Evolutionary conservation across 2,113 vertebrate genomes (phyloP).

Genomic region (Vimba vimba): DNA sequence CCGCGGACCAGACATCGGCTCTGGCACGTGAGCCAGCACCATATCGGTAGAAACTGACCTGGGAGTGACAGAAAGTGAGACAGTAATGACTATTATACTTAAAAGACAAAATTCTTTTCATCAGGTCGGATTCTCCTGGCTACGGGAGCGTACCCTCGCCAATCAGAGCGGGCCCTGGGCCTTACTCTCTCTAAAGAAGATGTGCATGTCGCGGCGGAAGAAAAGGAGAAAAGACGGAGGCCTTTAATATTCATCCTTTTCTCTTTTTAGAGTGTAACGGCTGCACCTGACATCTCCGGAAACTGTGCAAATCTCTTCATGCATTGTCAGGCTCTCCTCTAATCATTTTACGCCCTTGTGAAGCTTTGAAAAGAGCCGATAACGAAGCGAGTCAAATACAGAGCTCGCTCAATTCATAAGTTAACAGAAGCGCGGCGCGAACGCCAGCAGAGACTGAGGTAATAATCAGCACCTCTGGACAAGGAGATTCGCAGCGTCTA

Average conservation of each 20-base stretch:
- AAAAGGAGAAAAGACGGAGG: slow-evolving; percentile 53
- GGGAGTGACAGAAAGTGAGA: slow-evolving; percentile 28
- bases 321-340: slow-evolving; percentile 78
- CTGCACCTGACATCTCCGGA: slow-evolving; percentile 72
- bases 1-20: background rate
- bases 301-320: slow-evolving; percentile 72
- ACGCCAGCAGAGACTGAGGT: slow-evolving; percentile 10
- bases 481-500: background rate
- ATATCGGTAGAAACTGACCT: slow-evolving; percentile 5
- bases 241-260: slow-evolving; percentile 68
- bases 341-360: slow-evolving; percentile 75
- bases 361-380: slow-evolving; percentile 73
- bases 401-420: slow-evolving; percentile 52
- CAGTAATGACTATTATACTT: slow-evolving; percentile 56
- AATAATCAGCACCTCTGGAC: slow-evolving; percentile 28
- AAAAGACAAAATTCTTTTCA: slow-evolving; percentile 55
- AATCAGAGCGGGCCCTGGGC: slow-evolving; percentile 42
- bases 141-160: slow-evolving; percentile 40
- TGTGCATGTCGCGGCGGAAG: slow-evolving; percentile 40
- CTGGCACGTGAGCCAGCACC: background rate
- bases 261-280: slow-evolving; percentile 68
- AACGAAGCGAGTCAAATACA: slow-evolving; percentile 75
- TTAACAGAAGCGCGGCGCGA: slow-evolving; percentile 34
- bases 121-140: slow-evolving; percentile 46
- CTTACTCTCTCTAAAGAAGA: slow-evolving; percentile 56